Percentiles rank a stretch among this genome's conserved stretches.
Conservation (phyloP, 2,888 invertebrate genomes). For the Selenia dentaria region DNA sequence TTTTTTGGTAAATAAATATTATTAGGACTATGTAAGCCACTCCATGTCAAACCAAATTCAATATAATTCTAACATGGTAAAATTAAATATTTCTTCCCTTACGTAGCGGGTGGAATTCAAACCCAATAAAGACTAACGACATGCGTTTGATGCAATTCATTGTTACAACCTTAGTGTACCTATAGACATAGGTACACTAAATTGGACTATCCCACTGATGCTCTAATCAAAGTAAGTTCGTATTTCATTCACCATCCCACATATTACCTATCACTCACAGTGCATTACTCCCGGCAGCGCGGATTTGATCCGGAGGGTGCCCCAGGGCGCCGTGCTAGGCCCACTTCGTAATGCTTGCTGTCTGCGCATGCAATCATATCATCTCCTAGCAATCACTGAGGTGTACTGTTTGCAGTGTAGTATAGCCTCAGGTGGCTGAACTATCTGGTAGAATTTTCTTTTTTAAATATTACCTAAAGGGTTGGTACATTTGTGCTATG, state of each 20-base stretch:
- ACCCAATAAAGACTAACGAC: not conserved
- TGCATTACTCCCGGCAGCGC: constrained; percentile 12
- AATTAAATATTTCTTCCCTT: too few relatives aligned
- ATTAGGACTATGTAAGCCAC: too few relatives aligned
- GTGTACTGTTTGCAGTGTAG: constrained; percentile 67
- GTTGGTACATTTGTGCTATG: too few relatives aligned
- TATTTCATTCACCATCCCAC: constrained; percentile 2
- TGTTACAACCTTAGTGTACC: too few relatives aligned
- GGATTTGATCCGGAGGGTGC: constrained; percentile 18
- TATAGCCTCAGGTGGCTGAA: constrained; percentile 53
- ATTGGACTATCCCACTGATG: not conserved
- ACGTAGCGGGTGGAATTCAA: too few relatives aligned
- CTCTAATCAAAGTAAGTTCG: constrained; percentile 5
- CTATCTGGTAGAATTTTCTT: constrained; percentile 59
- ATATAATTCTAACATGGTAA: too few relatives aligned
- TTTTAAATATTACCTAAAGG: too few relatives aligned
- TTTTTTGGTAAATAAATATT: too few relatives aligned
- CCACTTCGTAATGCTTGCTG: constrained; percentile 24
- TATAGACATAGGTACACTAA: too few relatives aligned
- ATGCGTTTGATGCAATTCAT: not conserved
- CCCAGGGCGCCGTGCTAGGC: constrained; percentile 28
- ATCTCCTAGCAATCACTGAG: constrained; percentile 65
- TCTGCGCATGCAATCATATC: constrained; percentile 54
- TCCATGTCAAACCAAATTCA: too few relatives aligned
- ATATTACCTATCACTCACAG: constrained; percentile 8